Conservation (phyloP, 2,797 vertebrate genomes). For the Phyllotis vaccarum region DNA sequence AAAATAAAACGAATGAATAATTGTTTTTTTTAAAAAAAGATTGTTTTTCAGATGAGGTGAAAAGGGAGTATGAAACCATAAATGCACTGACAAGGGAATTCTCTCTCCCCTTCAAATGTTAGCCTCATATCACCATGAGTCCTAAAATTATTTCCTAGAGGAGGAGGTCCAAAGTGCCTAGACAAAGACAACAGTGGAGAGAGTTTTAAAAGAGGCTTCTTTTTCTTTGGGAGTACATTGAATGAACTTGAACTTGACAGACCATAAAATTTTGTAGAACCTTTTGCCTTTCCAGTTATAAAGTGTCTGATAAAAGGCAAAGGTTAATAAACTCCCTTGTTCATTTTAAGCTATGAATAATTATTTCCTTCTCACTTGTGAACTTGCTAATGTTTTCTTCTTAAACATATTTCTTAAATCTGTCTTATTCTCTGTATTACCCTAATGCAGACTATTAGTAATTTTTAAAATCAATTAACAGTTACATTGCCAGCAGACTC, state of each 20-base stretch:
- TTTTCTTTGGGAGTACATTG: background rate
- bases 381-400: slow-evolving; percentile 50
- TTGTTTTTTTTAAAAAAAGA: background rate
- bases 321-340: slow-evolving; percentile 69
- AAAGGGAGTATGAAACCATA: background rate
- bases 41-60: background rate
- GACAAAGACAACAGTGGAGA: background rate
- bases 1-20: background rate
- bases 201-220: background rate
- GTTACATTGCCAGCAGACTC: background rate
- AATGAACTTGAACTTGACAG: background rate
- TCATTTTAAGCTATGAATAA: slow-evolving; percentile 58
- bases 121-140: background rate
- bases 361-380: slow-evolving; percentile 48
- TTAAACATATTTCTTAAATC: slow-evolving; percentile 55
- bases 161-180: no score
- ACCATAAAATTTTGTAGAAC: slow-evolving; percentile 21
- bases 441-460: background rate
- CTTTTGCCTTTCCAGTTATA: slow-evolving; percentile 60
- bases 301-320: slow-evolving; percentile 58
- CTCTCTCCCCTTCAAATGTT: background rate
- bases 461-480: background rate
- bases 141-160: background rate
- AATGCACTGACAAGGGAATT: background rate
- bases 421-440: background rate